Evolutionary conservation across 2,888 invertebrate genomes (phyloP).

Genomic region (Poecilobothrus nobilitatus): DNA sequence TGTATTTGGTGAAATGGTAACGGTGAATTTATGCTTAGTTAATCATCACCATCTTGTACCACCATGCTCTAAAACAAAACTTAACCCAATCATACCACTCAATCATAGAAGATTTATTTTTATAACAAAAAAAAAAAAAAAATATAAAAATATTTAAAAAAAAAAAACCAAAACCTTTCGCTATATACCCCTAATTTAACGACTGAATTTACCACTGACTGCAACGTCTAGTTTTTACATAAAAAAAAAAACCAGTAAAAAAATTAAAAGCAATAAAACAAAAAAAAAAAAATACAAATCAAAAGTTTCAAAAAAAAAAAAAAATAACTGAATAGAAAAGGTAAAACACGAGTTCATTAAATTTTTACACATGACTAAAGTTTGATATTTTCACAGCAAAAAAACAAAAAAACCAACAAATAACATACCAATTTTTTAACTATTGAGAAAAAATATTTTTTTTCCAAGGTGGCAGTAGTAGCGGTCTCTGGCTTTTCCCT

Average conservation of each 20-base stretch:
- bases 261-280: background rate
- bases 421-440: no score
- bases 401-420: background rate
- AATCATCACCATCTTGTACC: no score
- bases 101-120: background rate
- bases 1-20: no score
- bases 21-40: no score
- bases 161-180: background rate
- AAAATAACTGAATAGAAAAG: background rate
- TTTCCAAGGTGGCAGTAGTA: no score
- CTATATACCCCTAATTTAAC: background rate
- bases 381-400: background rate
- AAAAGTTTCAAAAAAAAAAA: background rate
- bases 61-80: no score
- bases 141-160: background rate
- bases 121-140: background rate
- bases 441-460: no score
- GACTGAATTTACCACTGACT: no score
- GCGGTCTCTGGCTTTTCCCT: no score
- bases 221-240: background rate
- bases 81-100: background rate
- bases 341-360: background rate
- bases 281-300: background rate
- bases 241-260: background rate
- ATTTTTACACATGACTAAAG: conserved; percentile 3